Conservation (phyloP, 2,113 vertebrate genomes). For the Ondatra zibethicus region DNA sequence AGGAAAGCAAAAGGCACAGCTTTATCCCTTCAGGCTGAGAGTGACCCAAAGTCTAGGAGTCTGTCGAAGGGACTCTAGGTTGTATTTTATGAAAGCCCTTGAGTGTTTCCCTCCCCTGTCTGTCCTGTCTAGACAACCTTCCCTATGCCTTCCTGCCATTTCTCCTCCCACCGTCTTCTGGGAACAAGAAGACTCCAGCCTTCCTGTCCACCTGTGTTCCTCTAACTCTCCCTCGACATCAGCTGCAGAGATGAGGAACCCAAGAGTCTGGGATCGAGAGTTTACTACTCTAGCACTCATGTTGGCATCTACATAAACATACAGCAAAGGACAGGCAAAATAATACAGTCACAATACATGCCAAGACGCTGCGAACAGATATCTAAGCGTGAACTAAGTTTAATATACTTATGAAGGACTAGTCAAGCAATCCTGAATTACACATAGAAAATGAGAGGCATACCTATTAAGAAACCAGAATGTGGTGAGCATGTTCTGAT, state of each 20-base stretch:
- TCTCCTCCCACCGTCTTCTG: background rate
- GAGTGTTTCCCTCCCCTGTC: background rate
- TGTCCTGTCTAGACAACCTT: background rate
- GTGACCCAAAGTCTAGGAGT: background rate
- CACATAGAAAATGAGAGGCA: background rate
- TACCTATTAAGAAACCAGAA: background rate
- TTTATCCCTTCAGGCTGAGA: background rate
- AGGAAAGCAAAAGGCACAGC: background rate
- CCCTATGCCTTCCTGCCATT: background rate
- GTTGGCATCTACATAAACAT: background rate
- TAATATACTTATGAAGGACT: slow-evolving; percentile 1
- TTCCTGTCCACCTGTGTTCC: background rate
- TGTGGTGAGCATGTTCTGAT: background rate
- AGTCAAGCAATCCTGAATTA: background rate
- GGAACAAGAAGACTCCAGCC: background rate
- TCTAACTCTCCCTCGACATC: no score
- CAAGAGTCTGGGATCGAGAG: background rate
- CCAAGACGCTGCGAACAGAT: slow-evolving; percentile 15
- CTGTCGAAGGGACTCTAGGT: background rate
- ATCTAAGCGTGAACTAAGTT: slow-evolving; percentile 30
- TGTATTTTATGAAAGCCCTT: background rate
- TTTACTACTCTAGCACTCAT: background rate
- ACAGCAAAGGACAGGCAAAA: background rate
- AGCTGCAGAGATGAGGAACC: background rate
- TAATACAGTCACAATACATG: background rate